Conservation (phyloP, 2,113 vertebrate genomes). For the Sigmodon hispidus region DNA sequence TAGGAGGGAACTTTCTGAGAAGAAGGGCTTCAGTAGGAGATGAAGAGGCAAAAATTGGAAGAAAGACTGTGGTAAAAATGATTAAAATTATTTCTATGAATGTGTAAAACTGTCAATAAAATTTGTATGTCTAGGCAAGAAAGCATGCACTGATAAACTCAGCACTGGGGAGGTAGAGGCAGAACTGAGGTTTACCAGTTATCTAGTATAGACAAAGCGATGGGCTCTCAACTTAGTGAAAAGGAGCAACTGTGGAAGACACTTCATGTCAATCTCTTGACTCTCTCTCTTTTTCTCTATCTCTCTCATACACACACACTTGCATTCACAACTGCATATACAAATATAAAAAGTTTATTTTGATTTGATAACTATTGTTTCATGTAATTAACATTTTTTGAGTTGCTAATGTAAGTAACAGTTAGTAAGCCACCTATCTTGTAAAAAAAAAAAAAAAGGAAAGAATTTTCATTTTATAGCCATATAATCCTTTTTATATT, state of each 20-base stretch:
- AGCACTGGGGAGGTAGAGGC: too few relatives aligned
- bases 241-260: neutral
- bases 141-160: neutral
- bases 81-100: neutral
- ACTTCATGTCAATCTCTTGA: neutral
- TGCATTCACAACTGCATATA: neutral
- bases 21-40: neutral
- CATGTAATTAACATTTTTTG: neutral
- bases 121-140: neutral
- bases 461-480: neutral
- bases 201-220: neutral
- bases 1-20: neutral
- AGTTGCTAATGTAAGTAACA: constrained; percentile 29
- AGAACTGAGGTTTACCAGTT: neutral
- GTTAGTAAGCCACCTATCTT: constrained; percentile 28
- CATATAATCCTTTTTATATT: neutral
- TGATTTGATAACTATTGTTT: neutral
- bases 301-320: too few relatives aligned
- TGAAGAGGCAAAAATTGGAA: too few relatives aligned
- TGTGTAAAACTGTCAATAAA: neutral
- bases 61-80: neutral
- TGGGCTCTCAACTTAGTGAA: too few relatives aligned
- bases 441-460: neutral
- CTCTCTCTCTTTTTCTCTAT: too few relatives aligned
- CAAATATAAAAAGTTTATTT: neutral